Evolutionary conservation across 2,797 vertebrate species (phyloP).

Genomic region (Anomalospiza imberbis): DNA sequence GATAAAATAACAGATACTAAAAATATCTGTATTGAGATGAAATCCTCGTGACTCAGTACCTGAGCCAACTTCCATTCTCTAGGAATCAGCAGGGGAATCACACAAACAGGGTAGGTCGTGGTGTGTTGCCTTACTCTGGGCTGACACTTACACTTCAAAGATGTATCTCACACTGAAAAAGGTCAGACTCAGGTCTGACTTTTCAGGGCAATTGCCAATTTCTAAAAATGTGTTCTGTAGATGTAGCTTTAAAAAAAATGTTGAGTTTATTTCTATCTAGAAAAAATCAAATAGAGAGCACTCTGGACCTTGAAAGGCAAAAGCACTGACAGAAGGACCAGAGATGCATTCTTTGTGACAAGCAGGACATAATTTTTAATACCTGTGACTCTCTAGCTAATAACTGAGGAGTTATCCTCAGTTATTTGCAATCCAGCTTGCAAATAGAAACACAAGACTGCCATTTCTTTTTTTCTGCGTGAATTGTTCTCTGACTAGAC

Average conservation of each 20-base stretch:
- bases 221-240: background rate
- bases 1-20: slow-evolving; percentile 48
- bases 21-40: slow-evolving; percentile 36
- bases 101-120: background rate
- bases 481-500: background rate
- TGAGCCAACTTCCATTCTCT: background rate
- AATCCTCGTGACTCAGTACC: slow-evolving; percentile 16
- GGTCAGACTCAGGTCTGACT: background rate
- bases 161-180: background rate
- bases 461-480: background rate
- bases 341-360: background rate
- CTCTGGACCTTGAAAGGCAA: background rate
- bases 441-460: background rate
- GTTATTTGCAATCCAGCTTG: background rate
- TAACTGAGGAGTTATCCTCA: background rate
- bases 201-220: background rate
- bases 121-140: background rate
- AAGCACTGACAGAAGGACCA: background rate
- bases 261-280: background rate
- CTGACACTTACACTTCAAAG: background rate
- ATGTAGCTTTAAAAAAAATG: background rate
- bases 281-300: background rate
- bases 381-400: background rate
- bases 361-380: background rate
- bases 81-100: slow-evolving; percentile 4